Evolutionary conservation across 1,140 invertebrate species (phyloP).

Genomic region (Caenorhabditis tropicalis): DNA sequence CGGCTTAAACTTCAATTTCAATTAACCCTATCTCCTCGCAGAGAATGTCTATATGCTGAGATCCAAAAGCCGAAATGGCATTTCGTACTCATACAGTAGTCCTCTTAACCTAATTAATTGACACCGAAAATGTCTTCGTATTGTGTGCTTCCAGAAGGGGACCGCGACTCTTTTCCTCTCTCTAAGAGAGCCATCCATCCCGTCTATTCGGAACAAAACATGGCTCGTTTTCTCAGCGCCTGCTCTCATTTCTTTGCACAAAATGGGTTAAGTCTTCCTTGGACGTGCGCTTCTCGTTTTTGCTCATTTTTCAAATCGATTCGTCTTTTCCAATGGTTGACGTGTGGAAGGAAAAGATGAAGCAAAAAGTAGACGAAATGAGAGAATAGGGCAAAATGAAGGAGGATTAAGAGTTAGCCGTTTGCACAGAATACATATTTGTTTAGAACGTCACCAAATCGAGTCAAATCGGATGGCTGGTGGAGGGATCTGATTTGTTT

Average conservation of each 20-base stretch:
- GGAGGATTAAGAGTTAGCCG: slow-evolving; percentile 1
- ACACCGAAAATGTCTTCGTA: background rate
- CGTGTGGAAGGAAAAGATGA: background rate
- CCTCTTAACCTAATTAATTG: slow-evolving; percentile 33
- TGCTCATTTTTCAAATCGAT: slow-evolving; percentile 40
- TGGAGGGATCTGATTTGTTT: background rate
- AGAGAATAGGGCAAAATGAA: background rate
- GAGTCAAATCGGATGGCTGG: too few relatives aligned
- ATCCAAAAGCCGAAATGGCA: background rate
- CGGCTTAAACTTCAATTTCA: slow-evolving; percentile 9
- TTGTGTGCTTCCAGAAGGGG: slow-evolving; percentile 37
- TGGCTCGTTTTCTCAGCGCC: slow-evolving; percentile 32
- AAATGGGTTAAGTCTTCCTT: slow-evolving; percentile 41
- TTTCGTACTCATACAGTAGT: slow-evolving; percentile 35
- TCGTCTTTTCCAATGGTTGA: background rate
- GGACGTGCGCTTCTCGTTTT: background rate
- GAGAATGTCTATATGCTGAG: too few relatives aligned
- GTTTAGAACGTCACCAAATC: background rate
- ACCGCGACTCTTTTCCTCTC: background rate
- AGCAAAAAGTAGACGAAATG: background rate
- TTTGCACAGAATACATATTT: background rate
- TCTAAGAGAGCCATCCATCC: background rate
- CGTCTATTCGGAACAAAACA: slow-evolving; percentile 15
- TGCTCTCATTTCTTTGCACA: slow-evolving; percentile 35
- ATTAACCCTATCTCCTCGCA: background rate